These are phyloP conservation scores for Lasioglossum leucozonium DNA, from an alignment of 2,888 invertebrate genomes.

Conservation along the genomic window DNA sequence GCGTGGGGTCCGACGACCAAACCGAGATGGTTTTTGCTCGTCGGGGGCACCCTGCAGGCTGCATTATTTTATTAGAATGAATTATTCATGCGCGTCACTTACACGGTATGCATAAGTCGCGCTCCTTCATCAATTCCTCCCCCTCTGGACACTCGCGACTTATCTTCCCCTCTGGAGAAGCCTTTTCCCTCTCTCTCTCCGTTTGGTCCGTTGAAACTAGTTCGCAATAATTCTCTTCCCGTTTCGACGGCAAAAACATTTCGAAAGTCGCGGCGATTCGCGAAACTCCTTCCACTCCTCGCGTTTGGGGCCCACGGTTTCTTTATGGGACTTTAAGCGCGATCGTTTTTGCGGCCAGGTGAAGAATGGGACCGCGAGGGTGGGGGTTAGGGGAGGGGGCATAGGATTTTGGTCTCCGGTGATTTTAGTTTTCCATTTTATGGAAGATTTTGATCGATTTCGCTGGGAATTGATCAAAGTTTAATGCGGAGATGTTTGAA, in stretches of 20 bases:
- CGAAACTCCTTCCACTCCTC: constrained; percentile 36
- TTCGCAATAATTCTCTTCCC: constrained; percentile 32
- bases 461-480: neutral
- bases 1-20: constrained; percentile 41
- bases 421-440: neutral
- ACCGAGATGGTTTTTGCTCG: constrained; percentile 67
- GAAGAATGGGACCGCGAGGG: neutral
- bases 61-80: constrained; percentile 84
- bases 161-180: constrained; percentile 47
- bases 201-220: constrained; percentile 8
- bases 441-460: neutral
- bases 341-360: constrained; percentile 36
- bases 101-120: constrained; percentile 83
- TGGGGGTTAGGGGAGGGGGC: too few species aligned
- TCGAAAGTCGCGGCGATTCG: constrained; percentile 23
- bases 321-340: constrained; percentile 51
- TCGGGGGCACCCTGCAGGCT: constrained; percentile 66
- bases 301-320: constrained; percentile 22
- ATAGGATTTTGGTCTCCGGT: neutral
- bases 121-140: constrained; percentile 81
- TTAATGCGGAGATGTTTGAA: too few species aligned
- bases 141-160: constrained; percentile 38
- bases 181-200: constrained; percentile 1
- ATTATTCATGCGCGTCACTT: constrained; percentile 83
- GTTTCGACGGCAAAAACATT: constrained; percentile 33